Percentiles rank a stretch among this genome's conserved stretches.
These are phyloP conservation scores for Engraulis encrasicolus DNA, from an alignment of 2,113 vertebrate species.

Conservation along the genomic window DNA sequence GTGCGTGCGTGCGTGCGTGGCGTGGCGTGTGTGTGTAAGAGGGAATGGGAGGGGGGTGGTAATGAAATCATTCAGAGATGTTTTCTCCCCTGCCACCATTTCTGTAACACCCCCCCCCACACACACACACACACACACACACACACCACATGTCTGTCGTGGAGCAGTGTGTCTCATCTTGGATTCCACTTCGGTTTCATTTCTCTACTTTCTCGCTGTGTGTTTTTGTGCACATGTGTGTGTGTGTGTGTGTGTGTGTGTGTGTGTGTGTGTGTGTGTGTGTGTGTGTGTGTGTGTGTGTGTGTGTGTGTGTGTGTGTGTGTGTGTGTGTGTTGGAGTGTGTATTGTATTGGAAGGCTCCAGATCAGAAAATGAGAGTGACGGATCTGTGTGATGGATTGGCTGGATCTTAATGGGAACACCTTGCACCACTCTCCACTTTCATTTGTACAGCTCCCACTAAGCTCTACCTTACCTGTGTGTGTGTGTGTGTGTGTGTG, in stretches of 20 bases:
- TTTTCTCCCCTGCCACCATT: too few relatives aligned
- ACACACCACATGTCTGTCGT: neutral
- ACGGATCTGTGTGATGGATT: conserved; percentile 15
- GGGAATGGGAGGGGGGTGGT: conserved; percentile 49
- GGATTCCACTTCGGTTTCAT: conserved; percentile 27
- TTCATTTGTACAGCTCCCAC: neutral
- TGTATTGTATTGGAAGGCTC: neutral
- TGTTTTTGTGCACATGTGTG: conserved; percentile 24
- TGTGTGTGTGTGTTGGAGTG: conserved; percentile 33
- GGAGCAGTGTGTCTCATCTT: conserved; percentile 24
- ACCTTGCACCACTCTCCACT: neutral
- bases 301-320: neutral
- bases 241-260: conserved; percentile 21
- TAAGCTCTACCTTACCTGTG: too few relatives aligned
- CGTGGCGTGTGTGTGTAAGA: neutral
- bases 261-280: neutral
- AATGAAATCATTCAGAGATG: conserved; percentile 67
- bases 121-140: too few relatives aligned
- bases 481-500: too few relatives aligned
- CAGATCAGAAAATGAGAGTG: neutral
- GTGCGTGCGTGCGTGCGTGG: too few relatives aligned
- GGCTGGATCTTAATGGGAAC: neutral
- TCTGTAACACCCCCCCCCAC: conserved; percentile 23
- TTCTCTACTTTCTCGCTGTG: conserved; percentile 19
- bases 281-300: conserved; percentile 36